Base-by-base conservation (phyloP, 2,888 invertebrate species). In the Campopleginae sp. region DNA sequence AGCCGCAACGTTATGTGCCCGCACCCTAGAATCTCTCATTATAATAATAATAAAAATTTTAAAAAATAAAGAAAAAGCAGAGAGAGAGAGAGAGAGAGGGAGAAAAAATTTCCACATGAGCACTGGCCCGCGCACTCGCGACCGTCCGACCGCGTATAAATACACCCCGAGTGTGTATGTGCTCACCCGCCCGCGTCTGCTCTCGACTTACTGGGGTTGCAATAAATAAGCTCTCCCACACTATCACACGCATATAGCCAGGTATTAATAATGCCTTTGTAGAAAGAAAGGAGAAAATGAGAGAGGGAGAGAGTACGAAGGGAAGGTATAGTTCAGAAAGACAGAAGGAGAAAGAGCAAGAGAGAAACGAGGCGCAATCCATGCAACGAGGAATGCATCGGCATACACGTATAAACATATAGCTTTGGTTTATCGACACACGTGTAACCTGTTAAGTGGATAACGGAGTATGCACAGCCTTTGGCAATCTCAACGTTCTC, bases 1-100 rank as follows among this genome's bases (percentile, higher is more conserved):
- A 82, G 71, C 85, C 65, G 74, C 80, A 79, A 85, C 86, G 85
- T 86, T 80, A 72, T 72, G 42, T 85, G 80, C 79, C 90, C 88
- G 87, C 89, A 89, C 91, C 89, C 91, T 86, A 84, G 82, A 87
- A 90, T 89, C 88, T 89, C 89, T 91, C 90, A 91, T 90, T 91
- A 90, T 90, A 91, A 91, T 89, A 91, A 91, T 80, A 77, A 83
- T 80, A 76, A 75, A 51, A 58, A 81, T 63, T 80, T 66, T 63
- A 68, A 63, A 54, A 61, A 66, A 23, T 80, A 65, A 65, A 76
- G 48, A 74, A 71, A 63, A 65, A 48, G 48, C 38, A 54, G 77
- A 72, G 58, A 71, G 68, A 54, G 38, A 63, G 48, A 80, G 61
- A 42, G 68, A 65, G 63, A 82, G 80, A 78, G 74, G 70, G 38